Conservation (phyloP, 2,797 vertebrate genomes). For the Selene dorsalis region DNA sequence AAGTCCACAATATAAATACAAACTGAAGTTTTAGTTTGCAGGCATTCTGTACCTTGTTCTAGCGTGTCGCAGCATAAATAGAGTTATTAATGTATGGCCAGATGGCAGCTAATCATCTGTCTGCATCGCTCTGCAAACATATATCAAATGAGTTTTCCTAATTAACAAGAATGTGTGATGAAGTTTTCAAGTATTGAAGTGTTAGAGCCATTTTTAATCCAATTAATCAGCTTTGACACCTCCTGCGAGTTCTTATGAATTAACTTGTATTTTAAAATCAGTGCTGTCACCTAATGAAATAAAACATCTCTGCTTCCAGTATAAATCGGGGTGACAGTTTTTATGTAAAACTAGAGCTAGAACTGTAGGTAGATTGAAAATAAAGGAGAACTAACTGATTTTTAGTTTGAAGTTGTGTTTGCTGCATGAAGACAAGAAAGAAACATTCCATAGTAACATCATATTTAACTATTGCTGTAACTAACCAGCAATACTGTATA, state of each 20-base stretch:
- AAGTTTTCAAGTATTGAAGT: slow-evolving; percentile 27
- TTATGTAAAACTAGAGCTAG: not conserved
- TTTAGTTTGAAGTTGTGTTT: too few relatives aligned
- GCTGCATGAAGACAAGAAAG: too few relatives aligned
- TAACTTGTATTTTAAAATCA: slow-evolving; percentile 14
- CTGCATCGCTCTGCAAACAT: slow-evolving; percentile 45
- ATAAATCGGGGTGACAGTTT: not conserved
- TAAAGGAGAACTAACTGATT: too few relatives aligned
- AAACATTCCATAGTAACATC: too few relatives aligned
- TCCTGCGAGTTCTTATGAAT: slow-evolving; percentile 5
- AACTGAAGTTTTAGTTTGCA: slow-evolving; percentile 12
- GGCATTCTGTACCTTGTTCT: slow-evolving; percentile 29
- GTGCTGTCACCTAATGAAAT: not conserved
- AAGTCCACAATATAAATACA: slow-evolving; percentile 23
- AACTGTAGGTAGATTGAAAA: too few relatives aligned
- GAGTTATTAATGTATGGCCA: slow-evolving; percentile 47
- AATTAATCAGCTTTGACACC: slow-evolving; percentile 39
- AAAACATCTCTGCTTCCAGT: not conserved
- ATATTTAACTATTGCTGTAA: too few relatives aligned
- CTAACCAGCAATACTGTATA: not conserved
- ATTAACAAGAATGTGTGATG: slow-evolving; percentile 49
- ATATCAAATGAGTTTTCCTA: slow-evolving; percentile 31
- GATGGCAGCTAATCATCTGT: slow-evolving; percentile 68
- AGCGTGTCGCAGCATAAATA: not conserved
- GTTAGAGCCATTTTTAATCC: slow-evolving; percentile 33